These are phyloP conservation scores for Heliconius erato DNA, from an alignment of 2,888 invertebrate species.

Conservation along the genomic window DNA sequence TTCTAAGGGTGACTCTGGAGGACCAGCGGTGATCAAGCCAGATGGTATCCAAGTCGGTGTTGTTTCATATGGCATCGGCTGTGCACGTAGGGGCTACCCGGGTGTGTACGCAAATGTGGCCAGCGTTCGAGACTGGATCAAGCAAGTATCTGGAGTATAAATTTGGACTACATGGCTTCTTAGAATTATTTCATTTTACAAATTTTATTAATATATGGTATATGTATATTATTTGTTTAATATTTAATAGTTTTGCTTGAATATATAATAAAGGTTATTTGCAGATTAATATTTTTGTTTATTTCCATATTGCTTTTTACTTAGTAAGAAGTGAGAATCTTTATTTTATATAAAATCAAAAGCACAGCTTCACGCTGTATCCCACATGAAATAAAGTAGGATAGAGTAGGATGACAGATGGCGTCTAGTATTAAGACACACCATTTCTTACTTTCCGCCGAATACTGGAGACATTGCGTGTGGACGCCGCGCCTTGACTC, in stretches of 20 bases:
- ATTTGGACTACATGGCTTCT: background rate
- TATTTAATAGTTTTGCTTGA: background rate
- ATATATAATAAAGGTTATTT: conserved; percentile 26
- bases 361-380: no score
- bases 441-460: no score
- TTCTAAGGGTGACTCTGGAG: conserved; percentile 54
- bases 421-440: no score
- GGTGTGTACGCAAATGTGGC: conserved; percentile 61
- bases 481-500: no score
- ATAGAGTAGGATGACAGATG: no score
- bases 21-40: conserved; percentile 57
- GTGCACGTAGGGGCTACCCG: conserved; percentile 57
- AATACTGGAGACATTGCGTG: no score
- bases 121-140: conserved; percentile 43
- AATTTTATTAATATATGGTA: background rate
- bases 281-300: no score
- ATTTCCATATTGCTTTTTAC: background rate
- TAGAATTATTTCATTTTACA: background rate
- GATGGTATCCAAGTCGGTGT: conserved; percentile 54
- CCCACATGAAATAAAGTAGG: no score
- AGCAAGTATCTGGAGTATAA: conserved; percentile 36
- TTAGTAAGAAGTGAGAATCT: background rate
- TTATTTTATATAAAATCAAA: no score
- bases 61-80: conserved; percentile 61
- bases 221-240: background rate